Evolutionary conservation across 2,888 invertebrate genomes (phyloP), one percentile per base, ranked within the genome.

Genomic region (Boloria selene): DNA sequence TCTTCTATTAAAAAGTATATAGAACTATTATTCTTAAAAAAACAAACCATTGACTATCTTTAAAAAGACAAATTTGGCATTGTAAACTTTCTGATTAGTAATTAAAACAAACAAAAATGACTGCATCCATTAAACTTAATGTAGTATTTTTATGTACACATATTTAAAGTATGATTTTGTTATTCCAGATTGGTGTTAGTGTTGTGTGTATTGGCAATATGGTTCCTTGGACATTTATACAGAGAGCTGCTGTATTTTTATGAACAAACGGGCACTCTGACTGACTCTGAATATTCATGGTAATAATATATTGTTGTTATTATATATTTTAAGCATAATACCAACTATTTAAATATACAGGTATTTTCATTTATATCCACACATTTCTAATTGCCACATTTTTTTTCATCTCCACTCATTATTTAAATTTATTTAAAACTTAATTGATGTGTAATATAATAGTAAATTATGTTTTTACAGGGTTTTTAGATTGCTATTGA

Each of bases 401-500:
- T 10, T 38, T 38, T 10, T 7, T 38, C 1, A 38, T 3, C 7
- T 10, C 10, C 3, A 7, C 3, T 38, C 31, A 10, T 38, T 10
- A 10, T 38, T 1, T 38, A 0, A 38, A 10, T 38, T 10, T n/a
- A 5, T 47, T 47, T n/a, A n/a, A 13, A n/a, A 45, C 13, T 45
- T 13, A 4, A n/a, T n/a, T 47, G 13, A 2, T n/a, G 13, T 16
- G 5, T 47, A 14, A n/a, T 47, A 47, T n/a, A 47, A 4, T n/a
- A 47, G 5, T 47, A 16, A n/a, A 5, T 14, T 47, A n/a, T 55
- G 22, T 6, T 58, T 16, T 79, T 79, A 0, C 79, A 91, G 98
- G 98, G 79, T 97, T 17, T 92, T 97, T 73, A 94, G 96, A 71
- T 91, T 98, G 50, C 78, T 95, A 50, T 90, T 97, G 26, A 98